Evolutionary conservation across 2,113 vertebrate species (phyloP), one percentile per base, ranked within the genome.

Genomic region (Pedionomus torquatus): DNA sequence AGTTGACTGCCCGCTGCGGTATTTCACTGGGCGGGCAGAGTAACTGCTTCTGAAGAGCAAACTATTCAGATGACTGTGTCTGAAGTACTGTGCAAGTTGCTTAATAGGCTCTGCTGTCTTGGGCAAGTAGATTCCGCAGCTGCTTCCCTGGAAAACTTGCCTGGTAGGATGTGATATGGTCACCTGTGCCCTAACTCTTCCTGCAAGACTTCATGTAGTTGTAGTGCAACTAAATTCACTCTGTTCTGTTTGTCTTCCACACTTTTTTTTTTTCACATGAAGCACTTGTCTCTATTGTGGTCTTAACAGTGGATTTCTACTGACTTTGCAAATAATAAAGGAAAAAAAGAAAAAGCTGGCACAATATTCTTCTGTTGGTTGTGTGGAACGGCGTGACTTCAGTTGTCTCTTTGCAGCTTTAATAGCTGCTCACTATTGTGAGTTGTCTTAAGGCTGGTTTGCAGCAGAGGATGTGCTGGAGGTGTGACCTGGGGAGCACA

Each of bases 251-350:
- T 61, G 74, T 81, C 77, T 72, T 79, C 61, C 5, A 4, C 12
- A 5, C n/a, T 0, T 35, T 46, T 63, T 88, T 43, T 43, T 83
- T 88, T 85, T 24, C 69, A 84, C 41, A 65, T 46, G 35, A 84
- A 95, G 55, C 35, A 4, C 87, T 92, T 84, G 71, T 71, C 79
- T 15, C 63, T 70, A 6, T 86, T 81, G 23, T 30, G 49, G 91
- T 95, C 70, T 23, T 83, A 58, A 83, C 37, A 48, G 84, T 93
- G 83, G 43, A 89, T 89, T 96, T 97, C 78, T 95, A 95, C 81
- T 94, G 85, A 91, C 81, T 89, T 94, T 92, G 77, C 86, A 93
- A 95, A 95, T 89, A 83, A 92, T 46, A 46, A 46, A 78, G 43
- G 11, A 41, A 30, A 5, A 39, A 4, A 26, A 17, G 17, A 15